Base-by-base conservation (phyloP, 1,140 invertebrate genomes). In the Whitmania pigra region DNA sequence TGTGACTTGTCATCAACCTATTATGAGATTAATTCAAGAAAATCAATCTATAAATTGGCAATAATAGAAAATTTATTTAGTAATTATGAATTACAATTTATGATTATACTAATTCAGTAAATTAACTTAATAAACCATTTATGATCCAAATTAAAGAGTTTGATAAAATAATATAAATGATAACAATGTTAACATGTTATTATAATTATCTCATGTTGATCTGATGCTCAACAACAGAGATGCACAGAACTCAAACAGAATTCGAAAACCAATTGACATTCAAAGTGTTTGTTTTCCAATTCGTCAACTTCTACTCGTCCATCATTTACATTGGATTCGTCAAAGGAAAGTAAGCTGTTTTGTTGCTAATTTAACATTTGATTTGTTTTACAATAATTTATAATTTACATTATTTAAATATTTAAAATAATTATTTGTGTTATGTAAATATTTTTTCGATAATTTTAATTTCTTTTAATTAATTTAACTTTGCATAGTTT, bases 251-350 rank as follows among this genome's bases (percentile, higher is more conserved):
- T 0, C 90, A 95, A 79, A 92, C 90, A 0, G 93, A 96, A 82
- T 97, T 94, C 81, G 94, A 97, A 83, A 89, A 94, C 78, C 93
- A 90, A 0, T 95, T 93, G 78, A 97, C 93, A 0, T 93, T 96
- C 78, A 97, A 97, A 82, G 95, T 97, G 84, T 97, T 94, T 82
- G 85, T 96, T 67, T 97, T 97, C 82, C 93, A 97, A 80, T 97
- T 95, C 79, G 91, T 96, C 84, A 97, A 97, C 79, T 95, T 91
- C 80, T 97, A 96, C 78, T 92, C 92, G 0, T 94, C 93, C 0
- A 86, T 97, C 2, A 93, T 97, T 69, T 97, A 97, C 81, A 96
- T 97, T 69, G 94, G 93, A 0, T 96, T 97, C 80, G 95, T 97
- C 79, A 97, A 85, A 77, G 83, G 73, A 57, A 73, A 75, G 68